Evolutionary conservation across 2,113 vertebrate species (phyloP).

Genomic region (Megaptera novaeangliae): DNA sequence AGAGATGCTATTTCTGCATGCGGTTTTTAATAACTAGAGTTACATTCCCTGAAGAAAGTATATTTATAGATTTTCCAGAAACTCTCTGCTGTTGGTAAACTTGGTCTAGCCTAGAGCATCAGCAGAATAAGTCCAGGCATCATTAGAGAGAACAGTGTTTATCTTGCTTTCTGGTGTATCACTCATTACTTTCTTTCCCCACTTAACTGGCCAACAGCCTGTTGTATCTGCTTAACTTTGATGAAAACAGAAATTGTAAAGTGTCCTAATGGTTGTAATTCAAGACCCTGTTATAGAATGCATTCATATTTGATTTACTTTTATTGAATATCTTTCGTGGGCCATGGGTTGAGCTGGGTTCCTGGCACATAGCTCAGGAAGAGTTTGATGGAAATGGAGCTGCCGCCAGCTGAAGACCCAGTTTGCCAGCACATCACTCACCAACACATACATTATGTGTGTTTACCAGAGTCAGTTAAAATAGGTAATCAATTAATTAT

Average conservation of each 20-base stretch:
- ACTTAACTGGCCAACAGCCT: background rate
- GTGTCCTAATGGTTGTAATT: background rate
- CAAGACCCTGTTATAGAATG: background rate
- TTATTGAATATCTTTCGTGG: constrained; percentile 1
- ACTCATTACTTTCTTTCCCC: background rate
- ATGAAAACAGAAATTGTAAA: background rate
- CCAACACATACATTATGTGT: background rate
- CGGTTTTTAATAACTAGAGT: constrained; percentile 7
- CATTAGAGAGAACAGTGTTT: background rate
- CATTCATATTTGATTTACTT: constrained; percentile 27
- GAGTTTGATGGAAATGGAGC: background rate
- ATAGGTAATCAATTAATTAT: background rate
- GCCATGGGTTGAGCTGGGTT: background rate
- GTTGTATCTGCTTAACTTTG: background rate
- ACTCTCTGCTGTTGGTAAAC: background rate
- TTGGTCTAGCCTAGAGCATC: background rate
- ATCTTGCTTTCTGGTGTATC: background rate
- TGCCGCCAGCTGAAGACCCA: background rate
- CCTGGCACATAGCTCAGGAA: background rate
- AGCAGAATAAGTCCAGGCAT: background rate
- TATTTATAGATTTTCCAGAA: constrained; percentile 27
- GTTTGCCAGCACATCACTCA: background rate
- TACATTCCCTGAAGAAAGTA: background rate
- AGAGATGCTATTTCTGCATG: background rate
- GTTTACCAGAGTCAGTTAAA: background rate